A percentile compares a stretch with the other conserved stretches of the same genome.
Conservation (phyloP, 64 coral and sea anemone genomes). For the Dendrophyllia cribrosa region DNA sequence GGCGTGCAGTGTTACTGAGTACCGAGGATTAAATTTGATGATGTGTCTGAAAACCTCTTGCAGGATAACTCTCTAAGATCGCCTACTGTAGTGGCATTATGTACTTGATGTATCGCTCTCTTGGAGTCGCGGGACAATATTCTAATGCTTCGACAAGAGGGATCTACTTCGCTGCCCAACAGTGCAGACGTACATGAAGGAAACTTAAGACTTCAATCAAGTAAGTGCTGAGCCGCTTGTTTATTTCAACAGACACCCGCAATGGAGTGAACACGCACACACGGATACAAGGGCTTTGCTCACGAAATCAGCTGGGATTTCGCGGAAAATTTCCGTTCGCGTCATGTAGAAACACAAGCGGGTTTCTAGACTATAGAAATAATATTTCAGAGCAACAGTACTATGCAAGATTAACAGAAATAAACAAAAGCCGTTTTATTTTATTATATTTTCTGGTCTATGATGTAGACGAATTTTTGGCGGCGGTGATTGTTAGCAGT, state of each 20-base stretch:
- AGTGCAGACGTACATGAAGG: conserved; percentile 38
- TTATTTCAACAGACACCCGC: neutral
- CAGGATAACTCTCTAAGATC: conserved; percentile 15
- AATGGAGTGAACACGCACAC: neutral
- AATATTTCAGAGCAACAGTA: too few relatives aligned
- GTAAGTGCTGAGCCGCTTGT: neutral
- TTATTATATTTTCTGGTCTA: too few relatives aligned
- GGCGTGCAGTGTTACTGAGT: conserved; percentile 8
- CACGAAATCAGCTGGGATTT: neutral
- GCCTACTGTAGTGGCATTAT: conserved; percentile 31
- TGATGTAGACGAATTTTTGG: too few relatives aligned
- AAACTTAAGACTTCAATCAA: conserved; percentile 15
- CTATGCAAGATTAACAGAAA: too few relatives aligned
- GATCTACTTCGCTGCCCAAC: conserved; percentile 22
- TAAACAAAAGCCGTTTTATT: too few relatives aligned
- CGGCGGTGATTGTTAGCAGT: neutral
- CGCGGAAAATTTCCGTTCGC: conserved; percentile 1
- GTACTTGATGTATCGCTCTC: conserved; percentile 31
- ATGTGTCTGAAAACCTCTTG: conserved; percentile 15
- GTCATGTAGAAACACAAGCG: neutral
- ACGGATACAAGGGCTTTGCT: neutral
- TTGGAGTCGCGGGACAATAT: conserved; percentile 6
- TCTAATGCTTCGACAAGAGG: conserved; percentile 54
- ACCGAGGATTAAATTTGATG: neutral
- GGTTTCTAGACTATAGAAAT: too few relatives aligned